Evolutionary conservation across 2,888 invertebrate genomes (phyloP).

Genomic region (Cerastis leucographa): DNA sequence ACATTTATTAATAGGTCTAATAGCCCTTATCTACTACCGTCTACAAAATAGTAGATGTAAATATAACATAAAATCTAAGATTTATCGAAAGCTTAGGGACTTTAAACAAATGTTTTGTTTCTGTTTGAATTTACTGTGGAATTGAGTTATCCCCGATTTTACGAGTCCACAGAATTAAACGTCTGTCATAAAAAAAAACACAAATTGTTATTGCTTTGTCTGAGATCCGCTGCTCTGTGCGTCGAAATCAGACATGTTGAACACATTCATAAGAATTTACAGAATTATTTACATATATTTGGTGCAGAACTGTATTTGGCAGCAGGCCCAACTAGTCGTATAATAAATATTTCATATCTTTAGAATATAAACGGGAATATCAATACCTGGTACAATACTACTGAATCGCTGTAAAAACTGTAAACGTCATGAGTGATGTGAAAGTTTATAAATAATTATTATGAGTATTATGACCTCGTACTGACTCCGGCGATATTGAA

Average conservation of each 20-base stretch:
- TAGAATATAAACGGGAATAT: slow-evolving; percentile 76
- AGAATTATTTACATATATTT: slow-evolving; percentile 73
- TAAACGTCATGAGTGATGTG: slow-evolving; percentile 53
- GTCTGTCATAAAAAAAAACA: slow-evolving; percentile 67
- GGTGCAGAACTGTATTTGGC: slow-evolving; percentile 82
- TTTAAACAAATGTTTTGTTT: slow-evolving; percentile 55
- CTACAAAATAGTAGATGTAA: slow-evolving; percentile 40
- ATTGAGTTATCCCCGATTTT: slow-evolving; percentile 69
- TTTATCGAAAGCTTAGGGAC: slow-evolving; percentile 49
- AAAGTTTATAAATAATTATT: slow-evolving; percentile 66
- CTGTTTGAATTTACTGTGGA: slow-evolving; percentile 62
- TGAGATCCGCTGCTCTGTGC: slow-evolving; percentile 62
- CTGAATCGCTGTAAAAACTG: slow-evolving; percentile 57
- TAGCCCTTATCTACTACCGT: slow-evolving; percentile 48
- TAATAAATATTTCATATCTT: slow-evolving; percentile 81
- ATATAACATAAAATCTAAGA: slow-evolving; percentile 47
- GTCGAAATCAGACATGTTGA: slow-evolving; percentile 73
- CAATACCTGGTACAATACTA: slow-evolving; percentile 63
- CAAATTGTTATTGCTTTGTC: slow-evolving; percentile 72
- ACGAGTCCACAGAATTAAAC: slow-evolving; percentile 69
- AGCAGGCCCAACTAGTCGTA: slow-evolving; percentile 78
- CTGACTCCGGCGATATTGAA: slow-evolving; percentile 37
- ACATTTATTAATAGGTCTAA: slow-evolving; percentile 48
- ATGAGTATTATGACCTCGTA: slow-evolving; percentile 61
- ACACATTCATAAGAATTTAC: slow-evolving; percentile 80